Conservation (phyloP, 2,888 invertebrate genomes). For the Ferrisia virgata region DNA sequence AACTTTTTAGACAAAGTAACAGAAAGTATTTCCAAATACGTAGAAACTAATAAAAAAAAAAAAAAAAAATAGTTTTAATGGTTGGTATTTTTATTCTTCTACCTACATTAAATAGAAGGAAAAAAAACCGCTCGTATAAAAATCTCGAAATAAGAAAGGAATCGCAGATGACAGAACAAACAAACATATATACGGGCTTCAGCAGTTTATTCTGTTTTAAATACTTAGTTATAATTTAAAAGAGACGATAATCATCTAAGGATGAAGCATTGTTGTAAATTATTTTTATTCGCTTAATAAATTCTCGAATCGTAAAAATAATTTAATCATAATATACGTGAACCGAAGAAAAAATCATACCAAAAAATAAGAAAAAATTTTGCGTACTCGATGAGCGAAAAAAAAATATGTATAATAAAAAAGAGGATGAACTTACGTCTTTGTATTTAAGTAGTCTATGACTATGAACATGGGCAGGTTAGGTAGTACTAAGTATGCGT, state of each 20-base stretch:
- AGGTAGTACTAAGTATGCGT: not conserved
- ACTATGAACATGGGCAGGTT: not conserved
- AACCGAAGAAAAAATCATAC: not conserved
- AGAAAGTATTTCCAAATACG: conserved; percentile 43
- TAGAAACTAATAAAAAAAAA: conserved; percentile 39
- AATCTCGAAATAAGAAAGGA: not conserved
- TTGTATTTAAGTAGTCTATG: too few relatives aligned
- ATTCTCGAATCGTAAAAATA: conserved; percentile 37
- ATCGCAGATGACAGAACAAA: not conserved
- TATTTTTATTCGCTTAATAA: conserved; percentile 39
- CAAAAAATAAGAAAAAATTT: not conserved
- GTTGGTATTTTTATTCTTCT: conserved; percentile 38
- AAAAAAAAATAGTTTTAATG: conserved; percentile 40
- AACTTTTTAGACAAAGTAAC: conserved; percentile 40
- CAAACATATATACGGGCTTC: conserved; percentile 2
- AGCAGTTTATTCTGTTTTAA: not conserved
- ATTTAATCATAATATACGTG: conserved; percentile 19
- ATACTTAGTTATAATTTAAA: conserved; percentile 29
- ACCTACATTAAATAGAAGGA: not conserved
- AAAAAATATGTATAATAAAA: not conserved
- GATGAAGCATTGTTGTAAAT: conserved; percentile 40
- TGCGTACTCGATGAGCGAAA: not conserved
- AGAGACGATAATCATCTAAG: conserved; percentile 29
- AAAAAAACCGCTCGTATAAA: not conserved
- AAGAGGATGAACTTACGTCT: too few relatives aligned